phyloP scores from a whole-genome alignment of 2,797 vertebrate genomes.

The Dallia pectoralis region DNA sequence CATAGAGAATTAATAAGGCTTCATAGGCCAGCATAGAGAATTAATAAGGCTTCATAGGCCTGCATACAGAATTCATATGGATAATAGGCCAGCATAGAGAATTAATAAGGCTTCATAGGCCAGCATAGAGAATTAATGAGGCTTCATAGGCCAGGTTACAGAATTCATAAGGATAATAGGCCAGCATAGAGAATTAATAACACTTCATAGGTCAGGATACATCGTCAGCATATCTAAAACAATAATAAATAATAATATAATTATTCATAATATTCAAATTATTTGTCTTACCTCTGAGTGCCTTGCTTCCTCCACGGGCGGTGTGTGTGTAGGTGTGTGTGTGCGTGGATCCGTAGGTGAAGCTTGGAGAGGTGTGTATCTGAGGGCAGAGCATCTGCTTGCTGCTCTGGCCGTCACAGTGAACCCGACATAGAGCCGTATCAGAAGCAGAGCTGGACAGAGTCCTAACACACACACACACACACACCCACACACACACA shows the following conservation, averaged over 20 bases:
- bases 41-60: too few species aligned
- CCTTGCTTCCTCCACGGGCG: constrained; percentile 57
- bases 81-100: too few species aligned
- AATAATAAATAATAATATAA: too few species aligned
- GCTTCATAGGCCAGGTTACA: background rate
- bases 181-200: background rate
- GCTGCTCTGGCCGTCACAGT: constrained; percentile 81
- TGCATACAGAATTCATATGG: too few species aligned
- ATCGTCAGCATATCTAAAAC: background rate
- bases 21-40: background rate
- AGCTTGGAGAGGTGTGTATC: constrained; percentile 85
- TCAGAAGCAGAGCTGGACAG: constrained; percentile 81
- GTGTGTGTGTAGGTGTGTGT: constrained; percentile 58
- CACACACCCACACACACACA: background rate
- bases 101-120: background rate
- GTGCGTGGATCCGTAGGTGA: constrained; percentile 75
- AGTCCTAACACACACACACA: constrained; percentile 61
- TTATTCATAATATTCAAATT: too few species aligned
- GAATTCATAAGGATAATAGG: background rate
- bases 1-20: background rate
- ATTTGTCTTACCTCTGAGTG: constrained; percentile 83
- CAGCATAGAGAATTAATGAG: background rate
- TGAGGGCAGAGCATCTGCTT: constrained; percentile 82
- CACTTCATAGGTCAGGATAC: background rate
- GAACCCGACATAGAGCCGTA: constrained; percentile 71